Conservation (phyloP, 1,140 invertebrate species). For the Pseudomyrmex pallidus region DNA sequence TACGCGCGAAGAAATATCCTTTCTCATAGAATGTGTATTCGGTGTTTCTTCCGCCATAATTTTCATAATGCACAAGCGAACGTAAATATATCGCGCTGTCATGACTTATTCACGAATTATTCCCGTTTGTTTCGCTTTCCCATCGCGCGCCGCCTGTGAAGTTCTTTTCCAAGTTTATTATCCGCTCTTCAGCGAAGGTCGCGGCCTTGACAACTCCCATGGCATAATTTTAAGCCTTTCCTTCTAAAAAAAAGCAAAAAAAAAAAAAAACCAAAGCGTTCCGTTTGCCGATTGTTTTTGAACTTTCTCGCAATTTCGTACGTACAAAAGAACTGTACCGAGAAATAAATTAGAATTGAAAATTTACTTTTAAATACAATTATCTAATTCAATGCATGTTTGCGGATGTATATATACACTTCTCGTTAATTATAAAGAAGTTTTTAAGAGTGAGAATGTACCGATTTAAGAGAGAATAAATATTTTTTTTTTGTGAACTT, state of each 20-base stretch:
- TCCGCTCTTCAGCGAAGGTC: constrained; percentile 12
- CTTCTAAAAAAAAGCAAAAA: neutral
- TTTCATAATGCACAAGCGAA: constrained; percentile 34
- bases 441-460: too few species aligned
- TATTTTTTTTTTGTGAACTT: too few species aligned
- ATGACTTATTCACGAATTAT: constrained; percentile 52
- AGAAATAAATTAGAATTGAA: neutral
- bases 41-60: constrained; percentile 38
- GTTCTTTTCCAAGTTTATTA: constrained; percentile 23
- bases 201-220: constrained; percentile 25
- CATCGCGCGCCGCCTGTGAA: constrained; percentile 16
- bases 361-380: neutral
- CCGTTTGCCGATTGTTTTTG: neutral
- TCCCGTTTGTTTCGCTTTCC: constrained; percentile 38
- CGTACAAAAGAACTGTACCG: neutral
- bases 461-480: too few species aligned
- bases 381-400: too few species aligned
- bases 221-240: constrained; percentile 10
- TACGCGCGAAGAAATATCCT: neutral
- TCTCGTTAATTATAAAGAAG: too few species aligned
- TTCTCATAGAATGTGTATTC: constrained; percentile 30
- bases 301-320: neutral
- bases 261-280: neutral
- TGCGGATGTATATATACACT: too few species aligned
- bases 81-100: constrained; percentile 16